Evolutionary conservation across 2,888 invertebrate species (phyloP), one percentile per base, ranked within the genome.

Genomic region (Sarcophaga variegata): DNA sequence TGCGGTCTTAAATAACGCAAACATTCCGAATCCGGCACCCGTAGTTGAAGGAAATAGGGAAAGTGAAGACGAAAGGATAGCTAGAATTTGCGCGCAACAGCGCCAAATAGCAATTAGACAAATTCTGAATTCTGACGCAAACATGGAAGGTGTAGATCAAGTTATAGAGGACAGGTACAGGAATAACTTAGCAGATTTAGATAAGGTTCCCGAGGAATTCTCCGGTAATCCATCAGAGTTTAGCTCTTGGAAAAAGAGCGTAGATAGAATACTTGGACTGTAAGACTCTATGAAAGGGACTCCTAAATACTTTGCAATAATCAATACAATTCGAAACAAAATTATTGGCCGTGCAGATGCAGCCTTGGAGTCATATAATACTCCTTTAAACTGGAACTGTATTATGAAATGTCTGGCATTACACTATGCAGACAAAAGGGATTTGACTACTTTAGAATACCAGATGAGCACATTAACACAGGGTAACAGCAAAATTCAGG

Each of bases 231-330:
- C 14, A 2, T 25, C 11, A 10, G 77, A 77, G 37, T 83, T 78
- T 22, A 75, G 54, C 37, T 78, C 83, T 5, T 77, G 76, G 77
- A 83, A 72, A 14, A 83, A 77, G 37, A 78, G 78, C 14, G 78
- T 72, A 5, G 72, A 78, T 49, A 49, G 49, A 10, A 49, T 49
- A 12, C 11, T 8, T 63, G 76, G 20, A 71, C 72, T n/a, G 22
- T 83, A 17, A 11, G 45, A 25, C 5, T 83, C 45, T 71, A 72
- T 22, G 78, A 83, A 72, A 49, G 83, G 77, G 3, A 83, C 72
- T 17, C 78, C 83, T 2, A 67, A 67, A 69, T 83, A 83, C n/a
- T 78, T 74, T 37, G 83, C 72, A 4, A 78, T 83, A 12, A 25
- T 83, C 4, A 83, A 72, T 14, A 78, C 78, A 3, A 14, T 78